Percentiles rank a stretch among this genome's conserved stretches.
Evolutionary conservation across 2,888 invertebrate genomes (phyloP).

Genomic region (Smittia aterrima): DNA sequence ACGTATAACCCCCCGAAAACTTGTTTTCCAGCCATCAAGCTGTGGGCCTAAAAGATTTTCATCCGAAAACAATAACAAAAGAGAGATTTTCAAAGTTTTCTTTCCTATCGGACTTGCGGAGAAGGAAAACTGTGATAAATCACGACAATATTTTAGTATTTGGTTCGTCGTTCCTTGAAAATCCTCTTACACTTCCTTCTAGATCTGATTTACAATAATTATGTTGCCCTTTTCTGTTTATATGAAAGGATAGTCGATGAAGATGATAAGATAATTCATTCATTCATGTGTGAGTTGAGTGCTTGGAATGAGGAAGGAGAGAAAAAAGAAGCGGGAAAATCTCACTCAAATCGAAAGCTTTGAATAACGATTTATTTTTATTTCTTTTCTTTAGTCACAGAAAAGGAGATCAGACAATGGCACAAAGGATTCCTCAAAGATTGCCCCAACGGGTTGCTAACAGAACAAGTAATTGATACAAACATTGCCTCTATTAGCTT

Average conservation of each 20-base stretch:
- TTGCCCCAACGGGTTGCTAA: slow-evolving; percentile 91
- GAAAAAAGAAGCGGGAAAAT: slow-evolving; percentile 16
- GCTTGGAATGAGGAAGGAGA: neutral
- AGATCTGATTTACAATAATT: slow-evolving; percentile 20
- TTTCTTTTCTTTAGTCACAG: slow-evolving; percentile 63
- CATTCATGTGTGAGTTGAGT: slow-evolving; percentile 5
- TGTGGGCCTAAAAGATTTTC: too few relatives aligned
- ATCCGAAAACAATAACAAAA: too few relatives aligned
- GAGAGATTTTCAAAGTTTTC: too few relatives aligned
- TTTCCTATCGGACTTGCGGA: neutral
- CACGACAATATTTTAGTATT: slow-evolving; percentile 26
- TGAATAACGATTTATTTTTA: slow-evolving; percentile 10
- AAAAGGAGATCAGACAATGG: slow-evolving; percentile 87
- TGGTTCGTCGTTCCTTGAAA: neutral
- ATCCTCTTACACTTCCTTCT: neutral
- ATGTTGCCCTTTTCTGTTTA: slow-evolving; percentile 1
- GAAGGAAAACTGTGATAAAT: slow-evolving; percentile 23
- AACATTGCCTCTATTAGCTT: slow-evolving; percentile 23
- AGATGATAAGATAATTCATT: neutral
- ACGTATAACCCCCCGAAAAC: too few relatives aligned
- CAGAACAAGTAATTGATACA: slow-evolving; percentile 73
- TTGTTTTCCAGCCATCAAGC: too few relatives aligned
- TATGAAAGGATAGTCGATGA: neutral
- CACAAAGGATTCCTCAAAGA: slow-evolving; percentile 97
- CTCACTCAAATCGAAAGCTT: neutral